Conservation (phyloP, 2,113 vertebrate genomes). For the Callopanchax toddi region DNA sequence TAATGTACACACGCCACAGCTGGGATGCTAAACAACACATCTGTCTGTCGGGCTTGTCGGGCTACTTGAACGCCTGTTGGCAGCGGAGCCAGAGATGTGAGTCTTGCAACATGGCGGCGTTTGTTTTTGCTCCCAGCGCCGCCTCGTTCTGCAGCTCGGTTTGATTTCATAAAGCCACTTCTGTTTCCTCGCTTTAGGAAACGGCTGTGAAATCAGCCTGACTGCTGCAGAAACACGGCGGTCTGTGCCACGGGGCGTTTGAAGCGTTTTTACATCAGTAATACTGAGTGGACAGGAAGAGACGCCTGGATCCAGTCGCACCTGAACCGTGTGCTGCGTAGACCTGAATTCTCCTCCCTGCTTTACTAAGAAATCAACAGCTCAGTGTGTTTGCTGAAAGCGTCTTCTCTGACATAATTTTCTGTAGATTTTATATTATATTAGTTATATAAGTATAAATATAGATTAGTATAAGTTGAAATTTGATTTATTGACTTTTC, state of each 20-base stretch:
- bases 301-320: constrained; percentile 9
- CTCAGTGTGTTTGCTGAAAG: too few relatives aligned
- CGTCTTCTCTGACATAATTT: too few relatives aligned
- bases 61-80: neutral
- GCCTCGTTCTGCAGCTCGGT: neutral
- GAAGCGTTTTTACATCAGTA: constrained; percentile 12
- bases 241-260: constrained; percentile 13
- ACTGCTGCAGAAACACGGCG: constrained; percentile 17
- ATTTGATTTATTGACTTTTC: too few relatives aligned
- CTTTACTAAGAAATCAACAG: too few relatives aligned
- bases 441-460: too few relatives aligned
- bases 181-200: constrained; percentile 27
- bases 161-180: constrained; percentile 41
- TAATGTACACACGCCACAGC: too few relatives aligned
- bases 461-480: too few relatives aligned
- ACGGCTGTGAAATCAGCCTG: constrained; percentile 49
- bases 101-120: neutral
- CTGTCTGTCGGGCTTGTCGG: too few relatives aligned
- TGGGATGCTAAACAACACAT: too few relatives aligned
- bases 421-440: too few relatives aligned
- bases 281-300: constrained; percentile 15
- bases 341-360: constrained; percentile 5
- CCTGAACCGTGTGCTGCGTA: constrained; percentile 27
- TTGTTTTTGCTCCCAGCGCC: neutral
- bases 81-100: neutral